A percentile compares a stretch with the other conserved stretches of the same genome.
phyloP scores from a whole-genome alignment of 2,113 vertebrate genomes.

The Proterorhinus semilunaris region DNA sequence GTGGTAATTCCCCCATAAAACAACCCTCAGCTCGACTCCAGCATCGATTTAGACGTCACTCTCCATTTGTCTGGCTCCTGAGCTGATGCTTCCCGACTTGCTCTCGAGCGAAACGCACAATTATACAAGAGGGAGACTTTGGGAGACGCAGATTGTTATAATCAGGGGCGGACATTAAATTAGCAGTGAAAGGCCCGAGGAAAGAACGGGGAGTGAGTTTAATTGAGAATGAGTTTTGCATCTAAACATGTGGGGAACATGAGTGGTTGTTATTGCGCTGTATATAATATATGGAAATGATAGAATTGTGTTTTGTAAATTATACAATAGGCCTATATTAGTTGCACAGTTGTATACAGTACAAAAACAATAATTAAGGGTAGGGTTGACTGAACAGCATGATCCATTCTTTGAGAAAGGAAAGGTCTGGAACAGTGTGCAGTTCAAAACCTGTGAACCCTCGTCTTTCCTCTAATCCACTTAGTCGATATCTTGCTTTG shows the following conservation, averaged over 20 bases:
- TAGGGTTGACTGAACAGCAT: too few relatives aligned
- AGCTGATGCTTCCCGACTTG: constrained; percentile 17
- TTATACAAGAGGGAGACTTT: constrained; percentile 29
- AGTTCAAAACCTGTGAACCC: too few relatives aligned
- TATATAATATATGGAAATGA: neutral
- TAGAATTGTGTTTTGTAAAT: too few relatives aligned
- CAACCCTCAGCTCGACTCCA: constrained; percentile 17
- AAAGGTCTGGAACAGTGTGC: too few relatives aligned
- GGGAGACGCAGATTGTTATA: constrained; percentile 12
- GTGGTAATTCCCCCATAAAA: constrained; percentile 28
- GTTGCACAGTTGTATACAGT: too few relatives aligned
- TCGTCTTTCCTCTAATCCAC: too few relatives aligned
- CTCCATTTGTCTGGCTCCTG: constrained; percentile 14
- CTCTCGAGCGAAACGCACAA: constrained; percentile 4
- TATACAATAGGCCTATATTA: too few relatives aligned
- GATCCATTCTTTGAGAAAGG: too few relatives aligned
- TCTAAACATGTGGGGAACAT: neutral
- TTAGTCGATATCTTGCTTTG: too few relatives aligned
- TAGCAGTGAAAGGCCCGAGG: constrained; percentile 5
- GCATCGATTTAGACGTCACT: constrained; percentile 43
- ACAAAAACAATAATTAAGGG: too few relatives aligned
- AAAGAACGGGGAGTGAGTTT: constrained; percentile 20
- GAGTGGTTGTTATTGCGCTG: neutral
- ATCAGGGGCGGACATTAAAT: constrained; percentile 30
- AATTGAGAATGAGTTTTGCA: neutral